Evolutionary conservation across 2,888 invertebrate species (phyloP).

Genomic region (Dryococelus australis): DNA sequence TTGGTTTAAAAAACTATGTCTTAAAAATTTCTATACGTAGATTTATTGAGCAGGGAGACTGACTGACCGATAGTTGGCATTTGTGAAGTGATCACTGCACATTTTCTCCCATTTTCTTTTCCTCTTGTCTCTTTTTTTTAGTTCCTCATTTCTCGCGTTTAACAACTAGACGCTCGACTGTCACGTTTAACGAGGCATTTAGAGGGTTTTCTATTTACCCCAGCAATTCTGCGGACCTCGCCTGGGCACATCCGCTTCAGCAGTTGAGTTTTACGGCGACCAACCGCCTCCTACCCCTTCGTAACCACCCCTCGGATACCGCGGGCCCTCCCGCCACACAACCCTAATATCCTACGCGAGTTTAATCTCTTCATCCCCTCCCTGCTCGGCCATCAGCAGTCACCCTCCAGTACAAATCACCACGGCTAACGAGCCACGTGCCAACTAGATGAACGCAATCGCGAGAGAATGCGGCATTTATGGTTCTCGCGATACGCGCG

Average conservation of each 20-base stretch:
- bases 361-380: slow-evolving; percentile 16
- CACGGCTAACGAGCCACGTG: neutral
- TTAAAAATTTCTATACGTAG: too few relatives aligned
- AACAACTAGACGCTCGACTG: too few relatives aligned
- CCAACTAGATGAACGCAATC: neutral
- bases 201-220: too few relatives aligned
- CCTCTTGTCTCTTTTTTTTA: too few relatives aligned
- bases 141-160: too few relatives aligned
- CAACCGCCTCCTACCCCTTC: neutral
- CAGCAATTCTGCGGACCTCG: neutral
- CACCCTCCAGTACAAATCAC: neutral
- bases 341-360: neutral
- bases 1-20: too few relatives aligned
- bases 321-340: neutral
- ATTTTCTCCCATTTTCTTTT: too few relatives aligned
- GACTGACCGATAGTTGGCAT: too few relatives aligned
- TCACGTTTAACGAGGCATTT: too few relatives aligned
- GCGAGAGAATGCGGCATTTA: neutral
- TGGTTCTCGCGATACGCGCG: neutral
- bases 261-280: neutral
- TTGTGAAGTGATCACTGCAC: too few relatives aligned
- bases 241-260: neutral
- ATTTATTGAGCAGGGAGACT: too few relatives aligned
- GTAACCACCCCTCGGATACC: neutral
- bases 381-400: neutral